Base-by-base conservation (phyloP, 1,140 invertebrate species). In the Sitobion miscanthi region DNA sequence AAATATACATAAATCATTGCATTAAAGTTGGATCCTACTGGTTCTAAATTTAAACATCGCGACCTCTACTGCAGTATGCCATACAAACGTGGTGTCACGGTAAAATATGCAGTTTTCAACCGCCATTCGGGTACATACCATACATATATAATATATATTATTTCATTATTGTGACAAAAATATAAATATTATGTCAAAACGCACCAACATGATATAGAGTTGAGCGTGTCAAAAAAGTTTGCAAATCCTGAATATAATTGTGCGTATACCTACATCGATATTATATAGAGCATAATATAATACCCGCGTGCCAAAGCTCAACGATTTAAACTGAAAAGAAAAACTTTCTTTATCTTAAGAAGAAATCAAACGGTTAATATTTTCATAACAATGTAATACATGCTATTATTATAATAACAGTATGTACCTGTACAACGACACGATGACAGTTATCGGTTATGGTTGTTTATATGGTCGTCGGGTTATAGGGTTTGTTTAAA, bases 361-460 rank as follows among this genome's bases (percentile, higher is more conserved):
- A n/a, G 4, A 77, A 77, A 77, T 77, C 62, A 77, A n/a, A 6
- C 30, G 62, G 62, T 77, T 77, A 77, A n/a, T 77, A n/a, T 77
- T 77, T 77, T 77, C 30, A 77, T 35, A 35, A 77, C 20, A 77
- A 69, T 69, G 62, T 35, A 54, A 54, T 54, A 54, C 52, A 20
- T 5, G 30, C 17, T 17, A 77, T 77, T 4, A n/a, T 77, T n/a
- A 17, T 69, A n/a, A 69, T 69, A 69, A 77, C 14, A 77, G 30
- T 77, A n/a, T 17, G 62, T 77, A 77, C n/a, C 62, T 77, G 62
- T 77, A 77, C n/a, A 77, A 30, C 30, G 9, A n/a, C 30, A 77
- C 62, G 62, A 77, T 35, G 62, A 77, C 30, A 77, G 62, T 77
- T 77, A 77, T 77, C n/a, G n/a, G 62, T 77, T 77, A 77, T 77